Conservation (phyloP, 2,113 vertebrate species). For the Columba livia region DNA sequence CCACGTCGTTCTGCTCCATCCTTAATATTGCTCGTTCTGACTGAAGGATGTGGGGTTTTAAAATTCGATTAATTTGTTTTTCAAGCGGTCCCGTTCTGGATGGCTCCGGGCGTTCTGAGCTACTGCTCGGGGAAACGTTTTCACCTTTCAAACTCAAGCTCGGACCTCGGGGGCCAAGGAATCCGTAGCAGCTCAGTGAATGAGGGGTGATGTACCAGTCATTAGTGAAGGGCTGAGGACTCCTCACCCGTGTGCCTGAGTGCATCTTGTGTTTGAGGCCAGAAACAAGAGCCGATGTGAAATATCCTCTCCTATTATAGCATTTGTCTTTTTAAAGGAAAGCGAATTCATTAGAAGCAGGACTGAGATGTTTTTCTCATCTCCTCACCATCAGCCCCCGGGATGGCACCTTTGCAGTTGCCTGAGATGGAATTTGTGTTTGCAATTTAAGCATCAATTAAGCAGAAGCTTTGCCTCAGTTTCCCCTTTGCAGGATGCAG, state of each 20-base stretch:
- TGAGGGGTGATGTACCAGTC: background rate
- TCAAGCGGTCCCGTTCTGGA: background rate
- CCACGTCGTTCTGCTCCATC: background rate
- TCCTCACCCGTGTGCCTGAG: background rate
- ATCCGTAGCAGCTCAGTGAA: background rate
- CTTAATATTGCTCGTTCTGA: background rate
- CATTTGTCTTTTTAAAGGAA: conserved; percentile 26
- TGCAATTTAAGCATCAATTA: background rate
- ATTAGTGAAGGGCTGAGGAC: background rate
- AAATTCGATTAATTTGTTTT: background rate
- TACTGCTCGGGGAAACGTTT: background rate
- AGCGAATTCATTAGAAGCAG: background rate
- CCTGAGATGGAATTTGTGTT: background rate
- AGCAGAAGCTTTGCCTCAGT: background rate
- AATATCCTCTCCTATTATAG: background rate
- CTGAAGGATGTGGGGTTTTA: background rate
- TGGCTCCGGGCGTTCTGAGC: background rate
- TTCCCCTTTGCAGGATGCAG: background rate
- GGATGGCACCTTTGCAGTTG: background rate
- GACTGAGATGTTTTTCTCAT: background rate
- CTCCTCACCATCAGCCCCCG: background rate
- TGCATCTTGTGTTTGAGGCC: background rate
- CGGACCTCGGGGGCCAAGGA: background rate
- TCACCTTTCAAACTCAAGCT: background rate
- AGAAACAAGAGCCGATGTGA: background rate